Base-by-base conservation (phyloP, 2,113 vertebrate genomes). In the Pycnonotus jocosus region DNA sequence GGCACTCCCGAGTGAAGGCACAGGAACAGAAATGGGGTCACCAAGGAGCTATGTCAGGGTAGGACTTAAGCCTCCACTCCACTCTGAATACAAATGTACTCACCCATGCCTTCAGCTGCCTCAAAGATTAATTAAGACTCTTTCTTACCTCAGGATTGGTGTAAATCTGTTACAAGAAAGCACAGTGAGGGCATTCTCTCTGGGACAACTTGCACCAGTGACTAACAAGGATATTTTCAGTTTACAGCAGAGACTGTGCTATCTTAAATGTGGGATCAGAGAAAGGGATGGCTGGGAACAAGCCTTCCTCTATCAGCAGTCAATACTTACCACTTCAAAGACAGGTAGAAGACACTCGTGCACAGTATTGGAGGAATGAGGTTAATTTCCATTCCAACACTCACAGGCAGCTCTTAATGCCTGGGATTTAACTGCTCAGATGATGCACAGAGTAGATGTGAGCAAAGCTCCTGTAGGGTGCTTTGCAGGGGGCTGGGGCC, bases 121-220 rank as follows among this genome's bases (percentile, higher is more conserved):
- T 92, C 62, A 81, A 28, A 91, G 65, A 93, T 95, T 96, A 97
- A 94, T 78, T 96, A 96, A 96, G 82, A 71, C 57, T 82, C 77
- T 79, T 93, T 95, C 98, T 97, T 98, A 98, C 98, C 98, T 98
- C 97, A 23, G 97, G 95, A 93, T 98, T 96, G 89, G 97, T 97
- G 81, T 98, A 98, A 96, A 98, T 96, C 98, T 98, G 97, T 97
- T 92, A 48, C 40, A 96, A 97, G 64, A 91, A 94, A 98, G 56
- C 86, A 98, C 95, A 98, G 74, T 93, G 92, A 97, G 76, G 72
- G 24, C 61, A 95, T 76, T 84, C 93, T 90, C 92, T 54, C 83
- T 56, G 44, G 95, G 86, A 73, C 88, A 82, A 96, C 84, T 12
- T 28, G 61, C 77, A 54, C 44, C 47, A 96, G n/a, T 90, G 70